Evolutionary conservation across 2,113 vertebrate species (phyloP).

Genomic region (Megaceryle maxima): DNA sequence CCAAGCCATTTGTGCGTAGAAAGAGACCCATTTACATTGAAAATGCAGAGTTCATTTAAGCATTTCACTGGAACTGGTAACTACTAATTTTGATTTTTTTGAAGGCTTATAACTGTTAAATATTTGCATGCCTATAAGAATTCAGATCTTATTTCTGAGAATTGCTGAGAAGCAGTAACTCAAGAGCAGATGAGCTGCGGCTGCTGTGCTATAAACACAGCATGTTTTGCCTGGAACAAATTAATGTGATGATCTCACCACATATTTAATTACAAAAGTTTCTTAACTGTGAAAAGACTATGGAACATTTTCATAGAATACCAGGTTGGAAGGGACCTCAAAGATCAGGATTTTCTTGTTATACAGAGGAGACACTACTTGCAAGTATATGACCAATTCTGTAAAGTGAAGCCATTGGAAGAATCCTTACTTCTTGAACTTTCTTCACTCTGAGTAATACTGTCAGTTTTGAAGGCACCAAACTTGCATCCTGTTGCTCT

Average conservation of each 20-base stretch:
- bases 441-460: not conserved
- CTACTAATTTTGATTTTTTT: not conserved
- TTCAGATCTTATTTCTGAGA: conserved; percentile 10
- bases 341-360: not conserved
- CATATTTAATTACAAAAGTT: conserved; percentile 8
- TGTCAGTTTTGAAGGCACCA: not conserved
- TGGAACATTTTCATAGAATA: not conserved
- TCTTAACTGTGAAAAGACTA: not conserved
- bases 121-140: not conserved
- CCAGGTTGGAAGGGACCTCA: not conserved
- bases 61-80: not conserved
- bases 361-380: not conserved
- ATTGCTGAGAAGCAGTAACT: conserved; percentile 20
- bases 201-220: not conserved
- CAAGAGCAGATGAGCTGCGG: conserved; percentile 34
- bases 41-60: not conserved
- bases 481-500: not conserved
- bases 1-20: not conserved
- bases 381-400: not conserved
- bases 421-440: not conserved
- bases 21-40: not conserved
- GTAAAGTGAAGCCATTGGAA: not conserved
- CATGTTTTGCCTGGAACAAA: conserved; percentile 28
- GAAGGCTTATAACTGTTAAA: not conserved
- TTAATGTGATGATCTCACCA: not conserved